phyloP scores from a whole-genome alignment of 1,140 invertebrate species.

The Heliconius hewitsoni region DNA sequence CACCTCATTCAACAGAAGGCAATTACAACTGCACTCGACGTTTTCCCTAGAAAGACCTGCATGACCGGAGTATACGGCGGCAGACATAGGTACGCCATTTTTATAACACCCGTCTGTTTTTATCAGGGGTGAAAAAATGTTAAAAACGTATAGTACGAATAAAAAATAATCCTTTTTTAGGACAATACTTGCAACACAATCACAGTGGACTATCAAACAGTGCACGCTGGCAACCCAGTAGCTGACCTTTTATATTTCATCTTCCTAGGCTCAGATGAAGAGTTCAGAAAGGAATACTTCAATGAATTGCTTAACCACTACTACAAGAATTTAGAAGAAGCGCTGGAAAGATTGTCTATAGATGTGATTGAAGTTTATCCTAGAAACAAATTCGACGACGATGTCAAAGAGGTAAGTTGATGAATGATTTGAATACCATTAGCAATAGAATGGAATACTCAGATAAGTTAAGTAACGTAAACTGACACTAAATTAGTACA shows the following conservation, averaged over 20 bases:
- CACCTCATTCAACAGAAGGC: no score
- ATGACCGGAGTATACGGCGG: no score
- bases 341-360: slow-evolving; percentile 41
- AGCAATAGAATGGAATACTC: no score
- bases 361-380: slow-evolving; percentile 52
- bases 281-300: slow-evolving; percentile 70
- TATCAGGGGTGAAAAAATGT: no score
- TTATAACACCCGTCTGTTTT: no score
- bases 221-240: slow-evolving; percentile 74
- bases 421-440: no score
- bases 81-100: no score
- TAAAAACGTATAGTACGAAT: no score
- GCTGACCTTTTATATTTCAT: slow-evolving; percentile 82
- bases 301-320: slow-evolving; percentile 77
- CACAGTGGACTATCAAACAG: slow-evolving; percentile 81
- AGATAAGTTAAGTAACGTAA: no score
- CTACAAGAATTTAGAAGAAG: slow-evolving; percentile 47
- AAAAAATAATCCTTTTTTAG: slow-evolving; percentile 42
- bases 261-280: slow-evolving; percentile 75
- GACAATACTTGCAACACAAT: slow-evolving; percentile 55
- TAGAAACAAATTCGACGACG: slow-evolving; percentile 52
- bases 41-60: no score
- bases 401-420: slow-evolving; percentile 49
- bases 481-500: no score
- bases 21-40: no score